A percentile compares a stretch with the other conserved stretches of the same genome.
These are phyloP conservation scores for Creontiades dilutus DNA, from an alignment of 2,888 invertebrate genomes.

Conservation along the genomic window DNA sequence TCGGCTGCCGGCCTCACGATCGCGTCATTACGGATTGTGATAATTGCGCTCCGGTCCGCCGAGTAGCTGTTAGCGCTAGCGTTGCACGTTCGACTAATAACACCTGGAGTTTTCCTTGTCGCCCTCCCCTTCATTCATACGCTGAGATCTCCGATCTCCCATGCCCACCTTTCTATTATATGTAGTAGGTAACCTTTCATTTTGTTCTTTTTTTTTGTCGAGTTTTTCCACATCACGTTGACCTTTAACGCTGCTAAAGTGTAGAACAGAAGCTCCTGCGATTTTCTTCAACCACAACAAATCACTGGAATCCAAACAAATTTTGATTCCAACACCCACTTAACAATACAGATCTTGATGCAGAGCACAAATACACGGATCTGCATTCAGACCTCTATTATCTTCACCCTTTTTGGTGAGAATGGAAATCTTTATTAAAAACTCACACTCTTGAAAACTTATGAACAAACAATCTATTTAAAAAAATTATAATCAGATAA, in stretches of 20 bases:
- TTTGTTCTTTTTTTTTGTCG: background rate
- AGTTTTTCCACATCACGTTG: background rate
- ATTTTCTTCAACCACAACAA: too few species aligned
- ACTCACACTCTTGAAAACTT: too few species aligned
- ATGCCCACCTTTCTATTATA: constrained; percentile 9
- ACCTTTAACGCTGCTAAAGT: background rate
- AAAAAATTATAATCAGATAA: too few species aligned
- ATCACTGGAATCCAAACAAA: too few species aligned
- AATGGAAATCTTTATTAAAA: too few species aligned
- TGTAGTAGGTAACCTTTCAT: background rate
- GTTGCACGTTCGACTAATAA: background rate
- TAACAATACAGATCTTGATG: too few species aligned
- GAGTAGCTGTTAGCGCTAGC: constrained; percentile 26
- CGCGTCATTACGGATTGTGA: constrained; percentile 58
- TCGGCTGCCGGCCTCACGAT: constrained; percentile 49
- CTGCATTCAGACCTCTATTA: too few species aligned
- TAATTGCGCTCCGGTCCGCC: constrained; percentile 31
- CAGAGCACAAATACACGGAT: too few species aligned
- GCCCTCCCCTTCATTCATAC: background rate
- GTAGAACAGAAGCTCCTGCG: background rate
- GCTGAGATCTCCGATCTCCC: background rate
- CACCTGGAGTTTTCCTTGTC: constrained; percentile 7
- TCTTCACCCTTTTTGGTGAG: too few species aligned
- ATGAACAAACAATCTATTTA: too few species aligned
- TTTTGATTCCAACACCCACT: too few species aligned